phyloP scores from a whole-genome alignment of 2,113 vertebrate species.

The Acanthisitta chloris region DNA sequence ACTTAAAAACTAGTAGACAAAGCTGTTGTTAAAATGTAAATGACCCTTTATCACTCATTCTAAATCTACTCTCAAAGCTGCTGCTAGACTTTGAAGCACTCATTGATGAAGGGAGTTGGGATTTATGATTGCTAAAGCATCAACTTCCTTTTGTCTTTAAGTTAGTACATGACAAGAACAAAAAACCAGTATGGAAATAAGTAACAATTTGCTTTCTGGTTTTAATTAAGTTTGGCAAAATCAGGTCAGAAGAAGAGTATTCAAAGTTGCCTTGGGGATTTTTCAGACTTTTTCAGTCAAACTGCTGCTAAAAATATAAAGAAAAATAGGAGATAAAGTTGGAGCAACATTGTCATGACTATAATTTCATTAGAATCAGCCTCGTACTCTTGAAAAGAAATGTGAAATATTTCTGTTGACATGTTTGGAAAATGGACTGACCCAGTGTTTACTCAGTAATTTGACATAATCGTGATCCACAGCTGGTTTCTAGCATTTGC shows the following conservation, averaged over 20 bases:
- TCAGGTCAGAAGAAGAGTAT: neutral
- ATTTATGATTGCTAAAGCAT: neutral
- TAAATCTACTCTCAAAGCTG: neutral
- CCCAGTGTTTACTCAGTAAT: neutral
- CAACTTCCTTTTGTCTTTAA: neutral
- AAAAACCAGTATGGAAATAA: neutral
- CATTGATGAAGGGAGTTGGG: neutral
- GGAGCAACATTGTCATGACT: neutral
- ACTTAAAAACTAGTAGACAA: neutral
- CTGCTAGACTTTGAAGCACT: neutral
- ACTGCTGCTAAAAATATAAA: neutral
- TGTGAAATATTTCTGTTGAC: neutral
- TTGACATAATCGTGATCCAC: neutral
- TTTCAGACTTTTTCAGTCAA: neutral
- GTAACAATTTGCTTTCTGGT: neutral
- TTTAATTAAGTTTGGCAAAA: slow-evolving; percentile 22
- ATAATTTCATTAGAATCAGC: neutral
- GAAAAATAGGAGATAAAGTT: neutral
- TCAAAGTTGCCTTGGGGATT: neutral
- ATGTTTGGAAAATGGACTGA: neutral
- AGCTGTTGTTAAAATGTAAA: neutral
- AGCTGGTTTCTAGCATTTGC: neutral
- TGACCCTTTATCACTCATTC: neutral
- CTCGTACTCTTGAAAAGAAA: neutral
- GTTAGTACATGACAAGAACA: neutral